Evolutionary conservation across 2,113 vertebrate species (phyloP), one percentile per base, ranked within the genome.

Genomic region (Cisticola juncidis): DNA sequence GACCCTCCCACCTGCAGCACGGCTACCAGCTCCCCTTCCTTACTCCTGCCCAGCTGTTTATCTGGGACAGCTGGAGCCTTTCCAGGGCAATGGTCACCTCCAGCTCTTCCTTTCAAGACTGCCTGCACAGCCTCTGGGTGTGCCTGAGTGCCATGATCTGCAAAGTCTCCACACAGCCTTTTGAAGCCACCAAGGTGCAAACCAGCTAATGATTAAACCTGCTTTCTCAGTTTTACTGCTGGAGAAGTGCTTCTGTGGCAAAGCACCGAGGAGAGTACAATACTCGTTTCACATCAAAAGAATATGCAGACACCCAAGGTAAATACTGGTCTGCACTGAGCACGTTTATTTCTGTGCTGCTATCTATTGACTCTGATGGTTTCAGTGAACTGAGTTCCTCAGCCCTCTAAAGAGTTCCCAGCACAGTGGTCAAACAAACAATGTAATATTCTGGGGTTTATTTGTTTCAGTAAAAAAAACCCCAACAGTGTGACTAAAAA

Each of bases 201-300:
- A 64, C 20, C 70, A 92, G 88, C 93, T 95, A 96, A 97, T 94
- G 68, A 96, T 96, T 96, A 96, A 97, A 88, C 94, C 76, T 44
- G 47, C 40, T 76, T 92, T 92, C 87, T 94, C 10, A 1, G 60
- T 81, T 94, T 92, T 78, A 51, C 78, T 86, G 90, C 83, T 78
- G 72, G 72, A 88, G 82, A 94, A 94, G n/a, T 81, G 56, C 90
- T 71, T 86, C 80, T 61, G 54, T 69, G 86, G 65, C 68, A 91
- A 77, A 88, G 71, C 56, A 35, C 44, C 3, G 14, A 74, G 45
- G 33, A 86, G 78, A 94, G 78, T n/a, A 94, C 87, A 91, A 87
- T 90, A 26, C 64, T 88, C 29, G 35, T 89, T 87, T 82, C 86
- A 91, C 85, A 90, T 89, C 81, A 88, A 91, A 89, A 81, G 82